These are phyloP conservation scores for Channallabes apus DNA, from an alignment of 2,797 vertebrate genomes.

Conservation along the genomic window DNA sequence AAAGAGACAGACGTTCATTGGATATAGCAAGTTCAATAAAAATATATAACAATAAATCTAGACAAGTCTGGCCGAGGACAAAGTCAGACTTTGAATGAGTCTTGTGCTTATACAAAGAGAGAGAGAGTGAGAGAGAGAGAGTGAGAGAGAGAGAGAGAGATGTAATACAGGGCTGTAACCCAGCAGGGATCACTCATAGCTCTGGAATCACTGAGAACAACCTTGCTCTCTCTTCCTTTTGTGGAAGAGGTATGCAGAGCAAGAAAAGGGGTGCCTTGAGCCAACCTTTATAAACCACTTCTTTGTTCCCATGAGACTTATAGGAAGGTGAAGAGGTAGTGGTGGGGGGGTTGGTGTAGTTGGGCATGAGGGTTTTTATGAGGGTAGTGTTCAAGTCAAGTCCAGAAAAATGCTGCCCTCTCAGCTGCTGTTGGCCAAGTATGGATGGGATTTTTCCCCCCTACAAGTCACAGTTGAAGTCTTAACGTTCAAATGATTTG, in stretches of 20 bases:
- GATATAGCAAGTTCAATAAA: background rate
- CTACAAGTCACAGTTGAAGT: background rate
- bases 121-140: conserved; percentile 12
- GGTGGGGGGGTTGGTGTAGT: background rate
- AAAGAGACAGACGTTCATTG: background rate
- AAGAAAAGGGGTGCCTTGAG: conserved; percentile 8
- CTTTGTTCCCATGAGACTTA: conserved; percentile 31
- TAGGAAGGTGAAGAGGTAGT: conserved; percentile 14
- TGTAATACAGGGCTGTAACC: conserved; percentile 27
- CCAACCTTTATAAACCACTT: conserved; percentile 23
- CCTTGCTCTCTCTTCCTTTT: conserved; percentile 53
- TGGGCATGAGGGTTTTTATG: conserved; percentile 6
- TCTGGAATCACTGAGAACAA: conserved; percentile 27
- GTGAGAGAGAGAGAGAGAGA: conserved; percentile 14
- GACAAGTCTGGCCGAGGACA: background rate
- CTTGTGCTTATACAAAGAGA: conserved; percentile 26
- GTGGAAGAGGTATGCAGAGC: conserved; percentile 56
- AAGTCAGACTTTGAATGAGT: conserved; percentile 11
- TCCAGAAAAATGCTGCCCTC: conserved; percentile 43
- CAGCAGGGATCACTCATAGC: conserved; percentile 23
- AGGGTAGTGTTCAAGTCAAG: conserved; percentile 1
- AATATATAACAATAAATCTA: background rate
- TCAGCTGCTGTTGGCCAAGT: conserved; percentile 44
- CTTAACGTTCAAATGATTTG: conserved; percentile 25
- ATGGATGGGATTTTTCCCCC: conserved; percentile 42